Evolutionary conservation across 2,888 invertebrate genomes (phyloP), one percentile per base, ranked within the genome.

Genomic region (Rhagonycha fulva): DNA sequence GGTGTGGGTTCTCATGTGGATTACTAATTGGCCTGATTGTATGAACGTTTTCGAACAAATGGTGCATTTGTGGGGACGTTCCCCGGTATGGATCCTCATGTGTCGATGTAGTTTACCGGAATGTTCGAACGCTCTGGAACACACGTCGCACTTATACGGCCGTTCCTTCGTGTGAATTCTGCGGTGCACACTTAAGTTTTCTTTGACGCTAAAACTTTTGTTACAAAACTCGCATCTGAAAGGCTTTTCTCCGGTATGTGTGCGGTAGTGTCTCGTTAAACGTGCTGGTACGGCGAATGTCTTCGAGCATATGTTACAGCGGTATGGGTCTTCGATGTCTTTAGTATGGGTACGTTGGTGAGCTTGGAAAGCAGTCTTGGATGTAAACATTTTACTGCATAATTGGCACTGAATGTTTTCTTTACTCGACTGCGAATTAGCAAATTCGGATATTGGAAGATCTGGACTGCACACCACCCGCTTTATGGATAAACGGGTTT

Each of bases 91-190:
- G 82, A 96, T 96, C 77, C 96, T 91, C 91, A 96, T 96, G 87
- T 97, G 97, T 26, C 96, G 92, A 86, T 96, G 96, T 74, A 96
- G 89, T 86, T 96, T 96, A 5, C 96, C 96, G 76, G 95, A 95
- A 86, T 96, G 96, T 86, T 96, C 96, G 85, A 97, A 97, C 0
- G 96, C 96, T 4, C 96, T 91, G 11, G 94, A 94, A 86, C 96
- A 97, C 3, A 96, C 95, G 78, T 94, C 93, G 85, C 96, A 97
- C 84, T 96, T 94, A 88, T 96, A 96, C 0, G 96, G 96, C 1
- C 96, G 91, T 87, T 96, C 96, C 88, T 96, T 96, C 76, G 96
- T 97, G 87, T 97, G 97, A 80, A 96, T 96, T 76, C 97, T 92
- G 62, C 94, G 90, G 87, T 97, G 97, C 12, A 96, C 96, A 88